phyloP scores from a whole-genome alignment of 2,888 invertebrate genomes.

The Hydrotaea diabolus region DNA sequence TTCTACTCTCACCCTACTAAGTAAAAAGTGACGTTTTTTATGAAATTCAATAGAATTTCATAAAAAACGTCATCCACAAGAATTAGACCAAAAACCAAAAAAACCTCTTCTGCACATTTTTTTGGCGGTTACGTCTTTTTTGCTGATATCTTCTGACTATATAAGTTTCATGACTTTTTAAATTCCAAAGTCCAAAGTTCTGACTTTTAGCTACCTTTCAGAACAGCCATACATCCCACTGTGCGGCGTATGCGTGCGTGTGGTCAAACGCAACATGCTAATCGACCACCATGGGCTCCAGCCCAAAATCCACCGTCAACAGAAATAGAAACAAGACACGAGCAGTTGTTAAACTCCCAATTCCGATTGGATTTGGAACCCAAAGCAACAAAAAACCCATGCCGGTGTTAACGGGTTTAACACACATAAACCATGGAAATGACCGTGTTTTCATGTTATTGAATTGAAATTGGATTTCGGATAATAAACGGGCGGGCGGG shows the following conservation, averaged over 20 bases:
- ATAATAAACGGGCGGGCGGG: not conserved
- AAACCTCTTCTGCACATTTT: too few species aligned
- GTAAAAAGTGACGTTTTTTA: too few species aligned
- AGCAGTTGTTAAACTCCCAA: slow-evolving; percentile 3
- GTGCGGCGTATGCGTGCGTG: not conserved
- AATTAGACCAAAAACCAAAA: too few species aligned
- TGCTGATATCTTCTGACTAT: too few species aligned
- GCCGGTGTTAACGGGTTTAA: slow-evolving; percentile 17
- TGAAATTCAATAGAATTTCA: too few species aligned
- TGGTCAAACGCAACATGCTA: slow-evolving; percentile 63
- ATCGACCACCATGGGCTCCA: slow-evolving; percentile 46
- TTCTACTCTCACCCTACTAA: too few species aligned
- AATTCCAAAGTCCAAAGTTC: too few species aligned
- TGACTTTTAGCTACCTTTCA: too few species aligned
- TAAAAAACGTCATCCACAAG: too few species aligned
- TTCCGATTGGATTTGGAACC: slow-evolving; percentile 11
- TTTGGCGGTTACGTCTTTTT: too few species aligned
- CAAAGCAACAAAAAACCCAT: not conserved
- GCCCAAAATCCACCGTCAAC: not conserved
- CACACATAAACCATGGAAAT: not conserved
- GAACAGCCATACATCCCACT: too few species aligned
- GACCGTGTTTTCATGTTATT: slow-evolving; percentile 4
- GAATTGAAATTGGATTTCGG: slow-evolving; percentile 7
- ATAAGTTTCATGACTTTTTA: too few species aligned
- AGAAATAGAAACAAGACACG: not conserved